Evolutionary conservation across 2,113 vertebrate species (phyloP), one percentile per base, ranked within the genome.

Genomic region (Furnarius figulus): DNA sequence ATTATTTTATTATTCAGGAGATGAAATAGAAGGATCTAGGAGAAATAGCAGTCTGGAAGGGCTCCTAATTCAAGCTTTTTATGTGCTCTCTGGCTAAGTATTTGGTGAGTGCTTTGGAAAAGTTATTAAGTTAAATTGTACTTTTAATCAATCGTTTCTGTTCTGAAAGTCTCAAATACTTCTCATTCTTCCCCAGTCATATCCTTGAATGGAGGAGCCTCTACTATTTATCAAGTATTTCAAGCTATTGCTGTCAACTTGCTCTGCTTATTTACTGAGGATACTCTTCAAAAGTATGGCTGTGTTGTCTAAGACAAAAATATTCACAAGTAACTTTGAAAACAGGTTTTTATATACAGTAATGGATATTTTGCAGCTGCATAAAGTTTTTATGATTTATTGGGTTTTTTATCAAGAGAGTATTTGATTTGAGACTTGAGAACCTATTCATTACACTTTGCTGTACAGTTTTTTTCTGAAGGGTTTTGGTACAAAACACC

Each of bases 161-260:
- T 92, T 95, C 93, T 92, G 73, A 79, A 94, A 95, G 66, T 88
- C 90, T 85, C 85, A 95, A 96, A 96, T 90, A 97, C 50, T 95
- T 97, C 74, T 87, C 27, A 94, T 93, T 93, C 92, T 93, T 74
- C 17, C 24, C 23, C 46, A 93, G 73, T 94, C 71, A 94, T 82
- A 89, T 39, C 88, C 62, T 90, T 94, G 78, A 95, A 89, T 87
- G 66, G 46, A 76, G 18, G 59, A 95, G 86, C 8, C 40, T 95
- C 66, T 91, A 71, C 61, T 93, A 80, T 95, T 97, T 89, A 95
- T 97, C 52, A 97, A 81, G 92, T 87, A 96, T 90, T 89, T 97
- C 91, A 93, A 94, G 94, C 77, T 91, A 28, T 88, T 97, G 28
- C 42, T 96, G 73, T 76, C 82, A 95, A 53, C 44, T 85, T 97